Evolutionary conservation across 1,140 invertebrate species (phyloP), one percentile per base, ranked within the genome.

Genomic region (Tenebrio molitor): DNA sequence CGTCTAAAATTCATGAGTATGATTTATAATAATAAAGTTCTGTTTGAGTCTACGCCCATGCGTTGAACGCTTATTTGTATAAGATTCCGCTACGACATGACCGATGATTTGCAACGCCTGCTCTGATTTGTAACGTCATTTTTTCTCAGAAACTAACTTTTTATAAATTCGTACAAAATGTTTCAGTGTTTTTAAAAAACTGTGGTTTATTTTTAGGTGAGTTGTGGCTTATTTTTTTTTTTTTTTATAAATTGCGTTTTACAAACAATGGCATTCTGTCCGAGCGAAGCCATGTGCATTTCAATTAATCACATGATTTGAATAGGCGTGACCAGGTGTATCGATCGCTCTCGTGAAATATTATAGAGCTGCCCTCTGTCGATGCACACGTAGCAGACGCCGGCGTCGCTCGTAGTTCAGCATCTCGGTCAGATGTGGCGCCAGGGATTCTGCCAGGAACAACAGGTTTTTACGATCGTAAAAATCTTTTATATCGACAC

Each of bases 361-460:
- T 65, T 65, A 65, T 65, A 39, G 63, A 65, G 63, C 63, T 65
- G 63, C 63, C 63, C 63, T 65, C 63, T 65, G 39, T 65, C 39
- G 63, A 65, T 65, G 58, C 23, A 64, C 58, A 64, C 34, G 58
- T 64, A 23, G 33, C 39, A 36, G 63, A 65, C 39, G 63, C 39
- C 63, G 33, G 63, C 53, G 25, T 53, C 46, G 46, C 34, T 58
- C 53, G 53, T 71, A 71, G 69, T 71, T 71, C 69, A 71, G 69
- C 69, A 71, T 71, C 69, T 58, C 29, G 36, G 69, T 63, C 21
- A 42, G 33, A 58, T 64, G 69, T 63, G 69, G 69, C 69, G 69
- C 33, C 58, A 71, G 69, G 39, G 16, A 71, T 42, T 23, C 33
- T 19, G 63, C 39, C 36, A 15, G 12, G n/a, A 21, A 53, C 46